These are phyloP conservation scores for Zophobas atratus DNA, from an alignment of 1,140 invertebrate species.

Conservation along the genomic window DNA sequence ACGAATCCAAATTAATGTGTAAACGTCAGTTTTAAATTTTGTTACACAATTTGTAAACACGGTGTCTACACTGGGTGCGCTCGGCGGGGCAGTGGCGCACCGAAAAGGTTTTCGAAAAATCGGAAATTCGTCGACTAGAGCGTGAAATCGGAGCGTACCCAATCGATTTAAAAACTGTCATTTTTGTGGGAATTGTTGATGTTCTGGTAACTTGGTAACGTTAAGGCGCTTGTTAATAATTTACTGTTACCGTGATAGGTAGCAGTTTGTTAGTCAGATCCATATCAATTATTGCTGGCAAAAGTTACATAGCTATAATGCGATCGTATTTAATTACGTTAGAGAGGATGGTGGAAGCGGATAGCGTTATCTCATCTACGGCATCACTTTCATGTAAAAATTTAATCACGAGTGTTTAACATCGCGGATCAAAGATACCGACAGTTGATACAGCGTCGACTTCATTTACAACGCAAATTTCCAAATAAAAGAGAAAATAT, in stretches of 20 bases:
- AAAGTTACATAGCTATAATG: not conserved
- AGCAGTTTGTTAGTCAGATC: slow-evolving; percentile 44
- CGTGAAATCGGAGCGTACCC: not conserved
- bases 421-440: not conserved
- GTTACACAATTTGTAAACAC: slow-evolving; percentile 50
- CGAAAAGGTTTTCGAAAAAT: not conserved
- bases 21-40: slow-evolving; percentile 46
- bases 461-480: not conserved
- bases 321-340: too few species aligned
- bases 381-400: not conserved
- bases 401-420: not conserved
- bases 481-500: not conserved
- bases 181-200: slow-evolving; percentile 44
- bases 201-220: slow-evolving; percentile 48
- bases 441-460: not conserved
- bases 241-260: slow-evolving; percentile 51
- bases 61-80: slow-evolving; percentile 5
- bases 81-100: not conserved
- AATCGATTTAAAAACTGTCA: slow-evolving; percentile 43
- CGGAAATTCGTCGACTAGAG: not conserved
- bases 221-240: slow-evolving; percentile 51
- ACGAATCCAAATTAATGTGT: slow-evolving; percentile 49
- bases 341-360: not conserved
- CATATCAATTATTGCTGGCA: slow-evolving; percentile 47
- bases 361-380: not conserved